Conservation (phyloP, 2,797 vertebrate species). For the Galaxias olidus region DNA sequence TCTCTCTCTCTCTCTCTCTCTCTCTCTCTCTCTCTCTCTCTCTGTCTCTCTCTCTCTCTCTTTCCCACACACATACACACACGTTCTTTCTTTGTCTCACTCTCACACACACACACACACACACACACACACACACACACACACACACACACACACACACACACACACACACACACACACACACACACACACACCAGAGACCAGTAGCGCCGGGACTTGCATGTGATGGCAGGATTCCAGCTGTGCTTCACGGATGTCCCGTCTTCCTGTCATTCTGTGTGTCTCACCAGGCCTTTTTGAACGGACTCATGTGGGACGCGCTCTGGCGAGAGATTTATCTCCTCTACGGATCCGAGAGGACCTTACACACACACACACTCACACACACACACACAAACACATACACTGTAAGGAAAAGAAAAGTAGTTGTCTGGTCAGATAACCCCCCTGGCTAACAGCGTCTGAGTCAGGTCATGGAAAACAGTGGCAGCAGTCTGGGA, state of each 20-base stretch:
- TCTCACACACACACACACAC: neutral
- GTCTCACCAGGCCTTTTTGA: slow-evolving; percentile 62
- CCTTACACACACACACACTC: neutral
- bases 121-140: slow-evolving; percentile 5
- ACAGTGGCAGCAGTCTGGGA: slow-evolving; percentile 48
- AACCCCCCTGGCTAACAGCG: slow-evolving; percentile 10
- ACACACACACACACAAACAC: slow-evolving; percentile 8
- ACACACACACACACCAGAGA: slow-evolving; percentile 35
- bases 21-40: no score
- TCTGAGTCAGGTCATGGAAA: slow-evolving; percentile 64
- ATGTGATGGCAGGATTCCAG: slow-evolving; percentile 56
- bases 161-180: slow-evolving; percentile 11
- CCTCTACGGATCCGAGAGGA: no score
- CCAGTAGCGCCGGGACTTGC: slow-evolving; percentile 42
- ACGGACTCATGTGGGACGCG: slow-evolving; percentile 53
- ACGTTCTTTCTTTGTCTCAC: slow-evolving; percentile 24
- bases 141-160: slow-evolving; percentile 3
- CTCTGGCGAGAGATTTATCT: slow-evolving; percentile 65
- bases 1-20: slow-evolving; percentile 23
- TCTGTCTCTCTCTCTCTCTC: slow-evolving; percentile 24
- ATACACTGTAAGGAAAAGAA: slow-evolving; percentile 4
- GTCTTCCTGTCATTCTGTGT: slow-evolving; percentile 73
- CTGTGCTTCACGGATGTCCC: slow-evolving; percentile 60
- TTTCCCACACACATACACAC: slow-evolving; percentile 43
- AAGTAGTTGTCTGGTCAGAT: no score